Percentiles rank a stretch among this genome's conserved stretches.
These are phyloP conservation scores for Pimpla rufipes DNA, from an alignment of 2,888 invertebrate genomes.

Conservation along the genomic window DNA sequence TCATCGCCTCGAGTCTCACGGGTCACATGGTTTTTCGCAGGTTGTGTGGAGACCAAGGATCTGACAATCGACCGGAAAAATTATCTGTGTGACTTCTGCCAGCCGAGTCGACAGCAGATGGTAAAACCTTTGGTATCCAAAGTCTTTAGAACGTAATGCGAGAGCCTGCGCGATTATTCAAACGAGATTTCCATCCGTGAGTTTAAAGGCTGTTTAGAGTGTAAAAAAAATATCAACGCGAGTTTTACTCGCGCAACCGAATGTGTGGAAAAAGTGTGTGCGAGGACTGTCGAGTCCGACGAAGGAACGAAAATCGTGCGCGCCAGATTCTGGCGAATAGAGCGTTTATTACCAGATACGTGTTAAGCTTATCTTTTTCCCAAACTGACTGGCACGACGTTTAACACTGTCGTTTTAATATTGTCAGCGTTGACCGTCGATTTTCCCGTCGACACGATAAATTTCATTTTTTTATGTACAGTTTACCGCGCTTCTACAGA, in stretches of 20 bases:
- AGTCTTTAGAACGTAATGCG: slow-evolving; percentile 77
- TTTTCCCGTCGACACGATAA: slow-evolving; percentile 28
- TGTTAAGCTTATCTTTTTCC: slow-evolving; percentile 39
- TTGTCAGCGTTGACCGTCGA: slow-evolving; percentile 62
- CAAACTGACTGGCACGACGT: slow-evolving; percentile 59
- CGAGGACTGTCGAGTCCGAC: slow-evolving; percentile 11
- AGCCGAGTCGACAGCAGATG: slow-evolving; percentile 79
- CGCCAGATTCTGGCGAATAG: slow-evolving; percentile 23
- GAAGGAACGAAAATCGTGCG: slow-evolving; percentile 37
- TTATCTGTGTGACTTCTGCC: slow-evolving; percentile 83
- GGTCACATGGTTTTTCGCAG: slow-evolving; percentile 73
- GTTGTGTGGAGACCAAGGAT: slow-evolving; percentile 84
- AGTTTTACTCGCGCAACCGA: slow-evolving; percentile 4
- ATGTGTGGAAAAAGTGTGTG: slow-evolving; percentile 1
- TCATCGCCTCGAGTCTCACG: not conserved
- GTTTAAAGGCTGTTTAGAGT: slow-evolving; percentile 68
- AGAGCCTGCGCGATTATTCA: slow-evolving; percentile 21
- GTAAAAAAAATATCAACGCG: slow-evolving; percentile 53
- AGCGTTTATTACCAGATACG: slow-evolving; percentile 27
- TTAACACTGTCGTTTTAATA: slow-evolving; percentile 60
- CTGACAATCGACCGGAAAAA: slow-evolving; percentile 81
- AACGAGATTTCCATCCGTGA: slow-evolving; percentile 61
- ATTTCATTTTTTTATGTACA: slow-evolving; percentile 29
- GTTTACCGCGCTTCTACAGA: slow-evolving; percentile 26
- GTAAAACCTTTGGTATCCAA: slow-evolving; percentile 81